Evolutionary conservation across 2,113 vertebrate genomes (phyloP).

Genomic region (Dicerorhinus sumatrensis): DNA sequence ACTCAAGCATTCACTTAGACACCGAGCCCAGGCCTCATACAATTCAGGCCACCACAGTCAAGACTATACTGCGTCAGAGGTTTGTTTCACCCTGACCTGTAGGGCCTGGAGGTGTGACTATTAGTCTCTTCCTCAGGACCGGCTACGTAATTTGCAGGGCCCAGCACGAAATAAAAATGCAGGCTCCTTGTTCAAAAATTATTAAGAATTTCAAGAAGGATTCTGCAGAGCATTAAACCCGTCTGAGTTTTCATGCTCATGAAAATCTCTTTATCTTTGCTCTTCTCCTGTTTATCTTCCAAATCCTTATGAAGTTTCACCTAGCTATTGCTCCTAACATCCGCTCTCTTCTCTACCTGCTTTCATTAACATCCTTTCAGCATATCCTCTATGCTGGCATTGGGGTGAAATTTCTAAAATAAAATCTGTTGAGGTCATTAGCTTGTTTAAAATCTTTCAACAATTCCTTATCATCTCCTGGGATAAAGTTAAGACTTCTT

Average conservation of each 20-base stretch:
- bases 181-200: not conserved
- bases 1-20: not conserved
- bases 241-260: not conserved
- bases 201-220: not conserved
- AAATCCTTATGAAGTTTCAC: not conserved
- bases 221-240: not conserved
- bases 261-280: not conserved
- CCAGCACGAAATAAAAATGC: not conserved
- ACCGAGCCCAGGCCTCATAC: too few relatives aligned
- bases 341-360: not conserved
- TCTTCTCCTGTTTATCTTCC: not conserved
- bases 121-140: not conserved
- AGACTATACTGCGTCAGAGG: not conserved
- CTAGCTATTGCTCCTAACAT: not conserved
- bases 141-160: not conserved
- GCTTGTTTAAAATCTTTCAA: slow-evolving; percentile 20
- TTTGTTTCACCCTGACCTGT: not conserved
- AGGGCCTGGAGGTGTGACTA: not conserved
- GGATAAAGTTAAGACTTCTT: not conserved
- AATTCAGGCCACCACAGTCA: not conserved
- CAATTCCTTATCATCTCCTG: not conserved
- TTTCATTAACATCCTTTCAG: not conserved
- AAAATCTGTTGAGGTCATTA: not conserved
- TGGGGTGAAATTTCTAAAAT: not conserved
- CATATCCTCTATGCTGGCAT: not conserved